Evolutionary conservation across 2,888 invertebrate species (phyloP).

Genomic region (Junonia oenone): DNA sequence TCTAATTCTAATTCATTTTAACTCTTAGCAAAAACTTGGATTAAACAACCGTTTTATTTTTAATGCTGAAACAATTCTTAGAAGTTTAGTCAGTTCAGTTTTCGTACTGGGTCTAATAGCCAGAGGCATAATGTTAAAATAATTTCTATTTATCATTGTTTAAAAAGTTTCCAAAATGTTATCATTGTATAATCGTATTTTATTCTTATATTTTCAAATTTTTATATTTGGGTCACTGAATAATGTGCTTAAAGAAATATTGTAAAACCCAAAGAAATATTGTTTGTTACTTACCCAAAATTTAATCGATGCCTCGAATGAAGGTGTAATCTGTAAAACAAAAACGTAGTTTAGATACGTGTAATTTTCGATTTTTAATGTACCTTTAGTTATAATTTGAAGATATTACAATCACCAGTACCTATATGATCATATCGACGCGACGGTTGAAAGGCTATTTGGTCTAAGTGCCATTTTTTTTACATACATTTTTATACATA

Average conservation of each 20-base stretch:
- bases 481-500: too few species aligned
- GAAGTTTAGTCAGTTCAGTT: background rate
- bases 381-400: too few species aligned
- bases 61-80: background rate
- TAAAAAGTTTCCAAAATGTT: background rate
- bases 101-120: background rate
- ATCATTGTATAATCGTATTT: background rate
- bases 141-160: background rate
- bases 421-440: too few species aligned
- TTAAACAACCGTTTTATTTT: background rate
- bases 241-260: too few species aligned
- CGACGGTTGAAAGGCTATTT: too few species aligned
- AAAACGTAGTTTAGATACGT: background rate
- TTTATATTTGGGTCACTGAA: background rate
- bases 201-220: background rate
- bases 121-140: background rate
- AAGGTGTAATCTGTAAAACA: constrained; percentile 22
- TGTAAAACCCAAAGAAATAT: too few species aligned
- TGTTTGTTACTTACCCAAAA: constrained; percentile 24
- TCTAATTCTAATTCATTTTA: background rate
- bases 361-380: too few species aligned
- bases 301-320: constrained; percentile 13
- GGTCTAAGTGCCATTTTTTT: too few species aligned
- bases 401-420: too few species aligned
- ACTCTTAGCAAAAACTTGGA: background rate